Conservation (phyloP, 2,888 invertebrate species). For the Cenopis cana region DNA sequence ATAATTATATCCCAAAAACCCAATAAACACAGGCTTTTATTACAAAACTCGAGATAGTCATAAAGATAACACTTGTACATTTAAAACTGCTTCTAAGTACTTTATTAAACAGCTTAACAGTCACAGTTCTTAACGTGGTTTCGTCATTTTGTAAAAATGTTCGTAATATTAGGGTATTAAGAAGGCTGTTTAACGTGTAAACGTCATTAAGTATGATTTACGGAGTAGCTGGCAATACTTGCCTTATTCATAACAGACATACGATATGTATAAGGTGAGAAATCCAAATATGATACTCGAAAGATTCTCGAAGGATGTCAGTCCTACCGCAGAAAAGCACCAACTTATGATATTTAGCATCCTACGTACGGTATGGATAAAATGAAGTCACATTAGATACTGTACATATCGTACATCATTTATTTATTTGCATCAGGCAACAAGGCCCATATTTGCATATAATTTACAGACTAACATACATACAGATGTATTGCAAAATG, state of each 20-base stretch:
- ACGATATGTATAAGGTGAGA: not conserved
- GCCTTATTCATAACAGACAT: constrained; percentile 3
- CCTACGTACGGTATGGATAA: too few species aligned
- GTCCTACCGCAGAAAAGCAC: too few species aligned
- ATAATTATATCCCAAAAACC: constrained; percentile 8
- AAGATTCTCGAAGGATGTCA: too few species aligned
- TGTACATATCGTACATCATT: too few species aligned
- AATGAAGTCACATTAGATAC: too few species aligned
- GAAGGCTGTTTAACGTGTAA: not conserved
- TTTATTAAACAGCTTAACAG: constrained; percentile 36
- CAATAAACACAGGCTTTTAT: constrained; percentile 35
- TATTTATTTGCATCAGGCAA: too few species aligned
- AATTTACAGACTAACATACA: too few species aligned
- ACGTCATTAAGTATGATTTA: constrained; percentile 14
- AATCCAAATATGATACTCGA: not conserved
- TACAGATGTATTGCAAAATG: too few species aligned
- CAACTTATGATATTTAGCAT: too few species aligned
- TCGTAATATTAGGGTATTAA: constrained; percentile 4
- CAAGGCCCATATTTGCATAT: too few species aligned
- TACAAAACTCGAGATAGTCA: constrained; percentile 34
- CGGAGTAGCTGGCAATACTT: constrained; percentile 1
- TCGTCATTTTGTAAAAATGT: not conserved
- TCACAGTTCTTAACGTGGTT: constrained; percentile 13
- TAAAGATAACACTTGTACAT: constrained; percentile 46
- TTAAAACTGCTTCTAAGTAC: constrained; percentile 41